Evolutionary conservation across 2,888 invertebrate genomes (phyloP).

Genomic region (Macrophya alboannulata): DNA sequence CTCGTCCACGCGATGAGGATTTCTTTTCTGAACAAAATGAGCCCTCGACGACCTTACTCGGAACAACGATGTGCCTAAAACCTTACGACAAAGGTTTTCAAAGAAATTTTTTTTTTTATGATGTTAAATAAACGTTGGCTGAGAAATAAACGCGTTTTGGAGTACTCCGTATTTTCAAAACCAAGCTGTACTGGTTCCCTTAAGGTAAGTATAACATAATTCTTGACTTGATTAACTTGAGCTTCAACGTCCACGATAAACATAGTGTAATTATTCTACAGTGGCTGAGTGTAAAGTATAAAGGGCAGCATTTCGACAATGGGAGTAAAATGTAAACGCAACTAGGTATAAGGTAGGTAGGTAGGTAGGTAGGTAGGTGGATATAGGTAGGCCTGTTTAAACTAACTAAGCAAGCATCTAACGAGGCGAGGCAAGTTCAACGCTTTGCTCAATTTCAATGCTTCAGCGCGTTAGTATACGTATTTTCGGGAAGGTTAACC

Average conservation of each 20-base stretch:
- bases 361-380: background rate
- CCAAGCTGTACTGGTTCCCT: no score
- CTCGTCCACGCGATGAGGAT: no score
- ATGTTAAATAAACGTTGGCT: no score
- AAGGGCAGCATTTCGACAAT: background rate
- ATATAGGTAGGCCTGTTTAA: background rate
- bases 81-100: no score
- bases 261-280: background rate
- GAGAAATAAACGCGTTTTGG: no score
- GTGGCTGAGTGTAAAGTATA: background rate
- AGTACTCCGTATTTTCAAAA: no score
- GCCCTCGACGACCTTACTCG: no score
- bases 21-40: no score
- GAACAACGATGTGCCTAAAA: no score
- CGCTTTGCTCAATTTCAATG: slow-evolving; percentile 35
- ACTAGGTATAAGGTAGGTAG: background rate
- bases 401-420: slow-evolving; percentile 15
- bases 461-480: slow-evolving; percentile 15
- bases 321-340: slow-evolving; percentile 13
- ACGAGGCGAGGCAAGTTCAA: slow-evolving; percentile 13
- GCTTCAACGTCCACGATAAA: background rate
- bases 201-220: background rate
- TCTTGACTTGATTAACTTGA: no score
- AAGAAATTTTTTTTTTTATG: no score
- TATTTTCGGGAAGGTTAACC: slow-evolving; percentile 10